Conservation (phyloP, 2,113 vertebrate species). For the Tringa solitaria region DNA sequence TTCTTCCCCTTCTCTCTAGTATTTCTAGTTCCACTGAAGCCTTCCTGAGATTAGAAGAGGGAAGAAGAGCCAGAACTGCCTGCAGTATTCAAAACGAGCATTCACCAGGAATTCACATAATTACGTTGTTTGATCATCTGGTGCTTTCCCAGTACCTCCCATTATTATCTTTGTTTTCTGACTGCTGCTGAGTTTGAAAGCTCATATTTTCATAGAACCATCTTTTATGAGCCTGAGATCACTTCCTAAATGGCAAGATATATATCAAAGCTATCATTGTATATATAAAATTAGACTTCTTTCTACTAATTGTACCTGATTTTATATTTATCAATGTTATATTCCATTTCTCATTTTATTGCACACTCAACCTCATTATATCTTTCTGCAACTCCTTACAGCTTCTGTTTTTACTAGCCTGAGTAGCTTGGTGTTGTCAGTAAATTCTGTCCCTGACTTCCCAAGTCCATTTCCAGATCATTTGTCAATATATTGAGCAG, state of each 20-base stretch:
- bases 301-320: background rate
- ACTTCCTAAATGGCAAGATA: background rate
- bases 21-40: background rate
- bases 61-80: background rate
- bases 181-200: background rate
- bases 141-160: background rate
- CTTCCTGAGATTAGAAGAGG: background rate
- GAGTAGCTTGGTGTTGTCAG: background rate
- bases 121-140: background rate
- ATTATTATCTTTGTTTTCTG: background rate
- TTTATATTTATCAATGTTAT: background rate
- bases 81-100: background rate
- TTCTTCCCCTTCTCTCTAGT: background rate
- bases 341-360: background rate
- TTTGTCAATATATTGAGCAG: background rate
- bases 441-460: background rate
- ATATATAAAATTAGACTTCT: background rate
- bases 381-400: background rate
- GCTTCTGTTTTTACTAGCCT: background rate
- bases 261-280: background rate
- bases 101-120: background rate
- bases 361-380: background rate
- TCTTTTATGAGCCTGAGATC: background rate
- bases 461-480: background rate
- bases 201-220: background rate